Evolutionary conservation across 2,113 vertebrate genomes (phyloP).

Genomic region (Xenopus borealis): DNA sequence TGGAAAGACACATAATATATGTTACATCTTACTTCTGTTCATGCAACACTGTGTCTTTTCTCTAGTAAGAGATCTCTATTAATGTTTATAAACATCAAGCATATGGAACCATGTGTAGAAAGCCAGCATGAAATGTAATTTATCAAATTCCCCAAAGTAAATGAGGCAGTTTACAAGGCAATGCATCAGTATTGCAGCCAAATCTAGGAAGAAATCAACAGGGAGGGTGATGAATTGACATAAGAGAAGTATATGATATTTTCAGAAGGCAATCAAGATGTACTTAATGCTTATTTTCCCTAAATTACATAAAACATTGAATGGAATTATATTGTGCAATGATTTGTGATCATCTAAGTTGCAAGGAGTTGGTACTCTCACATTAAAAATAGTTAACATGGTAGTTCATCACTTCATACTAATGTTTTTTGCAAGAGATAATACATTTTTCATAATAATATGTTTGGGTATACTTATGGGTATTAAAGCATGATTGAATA

Average conservation of each 20-base stretch:
- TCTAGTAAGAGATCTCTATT: neutral
- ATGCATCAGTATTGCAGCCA: constrained; percentile 18
- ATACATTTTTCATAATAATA: too few species aligned
- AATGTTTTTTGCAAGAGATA: too few species aligned
- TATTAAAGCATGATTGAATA: too few species aligned
- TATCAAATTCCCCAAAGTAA: constrained; percentile 20
- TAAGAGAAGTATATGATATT: neutral
- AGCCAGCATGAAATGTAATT: neutral
- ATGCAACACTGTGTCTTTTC: constrained; percentile 8
- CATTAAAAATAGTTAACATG: too few species aligned
- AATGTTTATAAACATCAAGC: constrained; percentile 9
- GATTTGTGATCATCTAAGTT: too few species aligned
- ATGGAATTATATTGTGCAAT: too few species aligned
- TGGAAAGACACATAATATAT: constrained; percentile 17
- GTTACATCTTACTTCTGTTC: neutral
- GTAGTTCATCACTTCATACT: too few species aligned
- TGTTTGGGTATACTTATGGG: too few species aligned
- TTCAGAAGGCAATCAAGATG: constrained; percentile 13
- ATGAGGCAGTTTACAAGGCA: constrained; percentile 32
- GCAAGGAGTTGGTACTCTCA: too few species aligned
- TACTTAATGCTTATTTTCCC: too few species aligned
- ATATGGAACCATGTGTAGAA: constrained; percentile 12
- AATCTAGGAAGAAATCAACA: constrained; percentile 9
- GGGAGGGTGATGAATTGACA: constrained; percentile 28
- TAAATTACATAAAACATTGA: too few species aligned